Conservation (phyloP, 2,888 invertebrate species). For the Acanthacorydalis orientalis region DNA sequence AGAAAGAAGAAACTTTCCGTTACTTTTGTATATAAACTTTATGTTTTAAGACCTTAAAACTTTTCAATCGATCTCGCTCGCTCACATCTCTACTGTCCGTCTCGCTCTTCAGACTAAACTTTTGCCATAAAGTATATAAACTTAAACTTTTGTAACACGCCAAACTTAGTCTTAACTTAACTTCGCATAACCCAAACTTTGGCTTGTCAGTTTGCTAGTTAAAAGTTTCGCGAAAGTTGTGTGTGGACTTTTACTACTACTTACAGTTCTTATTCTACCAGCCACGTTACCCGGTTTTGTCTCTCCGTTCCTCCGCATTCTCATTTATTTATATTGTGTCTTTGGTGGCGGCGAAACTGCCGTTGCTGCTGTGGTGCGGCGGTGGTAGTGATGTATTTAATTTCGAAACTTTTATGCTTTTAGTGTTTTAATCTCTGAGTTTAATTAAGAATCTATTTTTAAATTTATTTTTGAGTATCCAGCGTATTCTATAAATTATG, state of each 20-base stretch:
- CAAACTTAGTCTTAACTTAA: constrained; percentile 13
- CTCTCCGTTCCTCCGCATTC: not conserved
- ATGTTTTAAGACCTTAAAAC: constrained; percentile 8
- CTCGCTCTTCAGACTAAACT: constrained; percentile 17
- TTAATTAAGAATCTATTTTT: constrained; percentile 7
- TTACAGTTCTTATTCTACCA: not conserved
- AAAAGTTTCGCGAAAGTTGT: constrained; percentile 17
- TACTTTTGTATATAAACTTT: constrained; percentile 6
- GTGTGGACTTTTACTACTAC: constrained; percentile 5
- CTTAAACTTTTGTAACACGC: constrained; percentile 25
- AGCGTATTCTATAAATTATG: too few relatives aligned
- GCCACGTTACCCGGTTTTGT: not conserved
- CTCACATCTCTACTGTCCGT: not conserved
- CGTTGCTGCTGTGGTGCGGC: too few relatives aligned
- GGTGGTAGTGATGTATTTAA: not conserved
- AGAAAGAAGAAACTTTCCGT: constrained; percentile 4
- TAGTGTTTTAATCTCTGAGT: constrained; percentile 5
- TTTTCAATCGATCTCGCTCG: constrained; percentile 6
- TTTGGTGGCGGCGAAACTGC: too few relatives aligned
- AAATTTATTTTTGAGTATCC: not conserved
- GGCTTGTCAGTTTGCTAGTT: constrained; percentile 22
- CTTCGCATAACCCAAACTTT: constrained; percentile 19
- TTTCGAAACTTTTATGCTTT: constrained; percentile 4
- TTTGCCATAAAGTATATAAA: constrained; percentile 26
- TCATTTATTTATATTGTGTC: too few relatives aligned